Conservation (phyloP, 2,113 vertebrate species). For the Tyrannus savana region DNA sequence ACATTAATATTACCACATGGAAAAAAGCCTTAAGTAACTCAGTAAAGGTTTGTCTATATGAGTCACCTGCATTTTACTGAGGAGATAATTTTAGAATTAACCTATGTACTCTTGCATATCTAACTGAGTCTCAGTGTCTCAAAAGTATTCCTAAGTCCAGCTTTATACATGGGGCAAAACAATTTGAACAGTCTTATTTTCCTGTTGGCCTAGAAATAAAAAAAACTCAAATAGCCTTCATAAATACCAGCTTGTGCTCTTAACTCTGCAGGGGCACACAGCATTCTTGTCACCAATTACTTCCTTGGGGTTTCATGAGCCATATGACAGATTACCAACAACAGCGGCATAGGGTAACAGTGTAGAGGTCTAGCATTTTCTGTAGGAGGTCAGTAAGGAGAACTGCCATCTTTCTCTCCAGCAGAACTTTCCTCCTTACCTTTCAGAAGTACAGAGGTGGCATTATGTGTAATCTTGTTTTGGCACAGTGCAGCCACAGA, state of each 20-base stretch:
- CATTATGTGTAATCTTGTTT: background rate
- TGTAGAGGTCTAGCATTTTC: background rate
- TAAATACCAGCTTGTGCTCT: background rate
- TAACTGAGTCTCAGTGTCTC: background rate
- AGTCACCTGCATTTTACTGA: background rate
- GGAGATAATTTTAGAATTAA: background rate
- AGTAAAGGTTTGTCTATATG: background rate
- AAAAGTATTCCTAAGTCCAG: background rate
- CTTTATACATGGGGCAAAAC: background rate
- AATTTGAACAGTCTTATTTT: background rate
- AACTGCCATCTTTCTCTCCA: background rate
- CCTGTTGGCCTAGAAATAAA: background rate
- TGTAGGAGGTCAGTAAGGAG: background rate
- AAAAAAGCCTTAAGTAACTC: background rate
- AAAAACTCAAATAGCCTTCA: background rate
- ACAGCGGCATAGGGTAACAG: background rate
- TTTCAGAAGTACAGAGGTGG: background rate
- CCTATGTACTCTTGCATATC: background rate
- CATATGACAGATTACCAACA: background rate
- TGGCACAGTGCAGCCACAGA: rapidly evolving
- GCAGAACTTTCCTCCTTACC: background rate
- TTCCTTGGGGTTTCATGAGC: background rate
- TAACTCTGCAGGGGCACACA: background rate
- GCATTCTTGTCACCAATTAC: background rate
- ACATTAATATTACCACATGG: background rate